Evolutionary conservation across 2,888 invertebrate species (phyloP).

Genomic region (Aporophyla nigra): DNA sequence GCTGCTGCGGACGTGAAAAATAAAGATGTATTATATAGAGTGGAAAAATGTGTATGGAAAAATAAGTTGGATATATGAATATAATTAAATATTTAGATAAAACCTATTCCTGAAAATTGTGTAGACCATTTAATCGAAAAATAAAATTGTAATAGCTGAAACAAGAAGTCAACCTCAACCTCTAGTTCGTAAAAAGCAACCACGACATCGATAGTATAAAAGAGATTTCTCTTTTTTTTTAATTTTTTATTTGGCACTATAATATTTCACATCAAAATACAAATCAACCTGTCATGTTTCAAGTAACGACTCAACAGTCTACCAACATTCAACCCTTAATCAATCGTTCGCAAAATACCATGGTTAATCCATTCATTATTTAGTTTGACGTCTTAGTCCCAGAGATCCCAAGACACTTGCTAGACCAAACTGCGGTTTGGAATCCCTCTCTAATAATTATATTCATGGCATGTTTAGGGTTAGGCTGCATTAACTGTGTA

Average conservation of each 20-base stretch:
- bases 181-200: too few relatives aligned
- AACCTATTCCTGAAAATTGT: not conserved
- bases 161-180: too few relatives aligned
- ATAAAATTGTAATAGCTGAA: too few relatives aligned
- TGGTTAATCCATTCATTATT: constrained; percentile 68
- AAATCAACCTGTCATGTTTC: constrained; percentile 2
- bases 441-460: constrained; percentile 40
- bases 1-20: constrained; percentile 16
- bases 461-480: not conserved
- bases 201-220: too few relatives aligned
- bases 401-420: constrained; percentile 54
- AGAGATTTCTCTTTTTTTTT: too few relatives aligned
- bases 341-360: constrained; percentile 34
- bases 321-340: constrained; percentile 24
- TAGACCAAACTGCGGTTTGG: constrained; percentile 40
- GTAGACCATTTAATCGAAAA: too few relatives aligned
- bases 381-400: constrained; percentile 64
- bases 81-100: too few relatives aligned
- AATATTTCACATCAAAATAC: not conserved
- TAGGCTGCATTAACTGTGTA: not conserved
- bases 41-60: not conserved
- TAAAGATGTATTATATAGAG: not conserved
- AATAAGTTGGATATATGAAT: not conserved
- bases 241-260: too few relatives aligned
- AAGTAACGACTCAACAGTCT: not conserved